Percentiles rank a stretch among this genome's conserved stretches.
Evolutionary conservation across 2,113 vertebrate species (phyloP).

Genomic region (Tachuris rubrigastra): DNA sequence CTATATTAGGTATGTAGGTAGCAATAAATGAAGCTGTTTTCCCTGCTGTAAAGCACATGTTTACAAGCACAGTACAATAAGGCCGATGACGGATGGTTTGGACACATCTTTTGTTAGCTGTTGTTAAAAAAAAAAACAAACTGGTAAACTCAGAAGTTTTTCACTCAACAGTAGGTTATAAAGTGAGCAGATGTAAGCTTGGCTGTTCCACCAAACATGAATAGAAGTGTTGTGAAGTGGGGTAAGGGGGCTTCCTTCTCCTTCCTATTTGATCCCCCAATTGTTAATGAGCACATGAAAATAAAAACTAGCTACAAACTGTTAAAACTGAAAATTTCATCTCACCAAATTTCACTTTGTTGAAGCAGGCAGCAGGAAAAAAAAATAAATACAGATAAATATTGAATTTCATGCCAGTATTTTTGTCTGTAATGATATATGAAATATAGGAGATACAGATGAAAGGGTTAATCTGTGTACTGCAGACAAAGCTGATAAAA

Average conservation of each 20-base stretch:
- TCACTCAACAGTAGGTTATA: background rate
- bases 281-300: background rate
- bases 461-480: background rate
- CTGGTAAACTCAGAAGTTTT: background rate
- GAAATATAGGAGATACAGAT: background rate
- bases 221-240: background rate
- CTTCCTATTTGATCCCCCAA: background rate
- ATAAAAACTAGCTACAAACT: background rate
- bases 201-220: background rate
- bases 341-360: accelerated
- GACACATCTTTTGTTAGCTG: background rate
- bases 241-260: background rate
- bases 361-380: background rate
- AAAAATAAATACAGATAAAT: background rate
- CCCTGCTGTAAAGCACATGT: background rate
- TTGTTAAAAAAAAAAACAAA: background rate
- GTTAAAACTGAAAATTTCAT: background rate
- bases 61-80: background rate
- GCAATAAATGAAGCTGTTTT: background rate
- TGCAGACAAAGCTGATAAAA: background rate
- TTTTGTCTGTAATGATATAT: background rate
- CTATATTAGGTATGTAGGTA: too few species aligned
- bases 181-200: background rate
- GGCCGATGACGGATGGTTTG: background rate
- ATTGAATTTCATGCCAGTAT: background rate